A percentile compares a stretch with the other conserved stretches of the same genome.
phyloP scores from a whole-genome alignment of 2,797 vertebrate genomes.

The Amphiprion clarkii region DNA sequence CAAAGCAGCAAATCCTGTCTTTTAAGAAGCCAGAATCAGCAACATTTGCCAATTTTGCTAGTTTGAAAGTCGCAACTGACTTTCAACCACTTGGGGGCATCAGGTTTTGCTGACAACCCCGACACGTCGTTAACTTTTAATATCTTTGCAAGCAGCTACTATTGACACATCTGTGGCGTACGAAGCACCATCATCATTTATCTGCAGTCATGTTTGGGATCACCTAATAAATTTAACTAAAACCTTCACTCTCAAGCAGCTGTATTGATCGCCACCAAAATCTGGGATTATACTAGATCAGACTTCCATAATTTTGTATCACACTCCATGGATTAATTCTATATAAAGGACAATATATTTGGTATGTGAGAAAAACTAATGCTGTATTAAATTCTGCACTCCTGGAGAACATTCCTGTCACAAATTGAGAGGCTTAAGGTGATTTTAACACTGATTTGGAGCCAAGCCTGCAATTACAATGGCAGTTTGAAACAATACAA shows the following conservation, averaged over 20 bases:
- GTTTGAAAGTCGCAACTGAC: not conserved
- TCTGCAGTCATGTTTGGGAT: not conserved
- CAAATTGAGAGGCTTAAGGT: not conserved
- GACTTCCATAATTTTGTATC: not conserved
- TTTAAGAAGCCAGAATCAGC: no score
- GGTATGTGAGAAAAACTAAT: conserved; percentile 10
- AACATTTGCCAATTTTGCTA: not conserved
- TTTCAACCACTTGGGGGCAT: not conserved
- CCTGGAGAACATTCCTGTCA: conserved; percentile 17
- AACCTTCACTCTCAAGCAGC: no score
- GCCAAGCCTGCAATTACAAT: no score
- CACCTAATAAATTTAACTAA: not conserved
- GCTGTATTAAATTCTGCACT: conserved; percentile 6
- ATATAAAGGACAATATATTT: not conserved
- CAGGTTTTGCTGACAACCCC: not conserved
- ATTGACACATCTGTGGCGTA: not conserved
- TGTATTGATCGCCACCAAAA: not conserved
- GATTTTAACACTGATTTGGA: conserved; percentile 36
- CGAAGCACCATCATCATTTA: not conserved
- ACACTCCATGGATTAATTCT: not conserved
- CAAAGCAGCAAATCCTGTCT: no score
- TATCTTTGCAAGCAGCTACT: not conserved
- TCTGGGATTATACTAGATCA: not conserved
- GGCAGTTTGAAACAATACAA: no score
- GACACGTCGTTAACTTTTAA: not conserved